These are phyloP conservation scores for Neogale vison DNA, from an alignment of 2,113 vertebrate species.

Conservation along the genomic window DNA sequence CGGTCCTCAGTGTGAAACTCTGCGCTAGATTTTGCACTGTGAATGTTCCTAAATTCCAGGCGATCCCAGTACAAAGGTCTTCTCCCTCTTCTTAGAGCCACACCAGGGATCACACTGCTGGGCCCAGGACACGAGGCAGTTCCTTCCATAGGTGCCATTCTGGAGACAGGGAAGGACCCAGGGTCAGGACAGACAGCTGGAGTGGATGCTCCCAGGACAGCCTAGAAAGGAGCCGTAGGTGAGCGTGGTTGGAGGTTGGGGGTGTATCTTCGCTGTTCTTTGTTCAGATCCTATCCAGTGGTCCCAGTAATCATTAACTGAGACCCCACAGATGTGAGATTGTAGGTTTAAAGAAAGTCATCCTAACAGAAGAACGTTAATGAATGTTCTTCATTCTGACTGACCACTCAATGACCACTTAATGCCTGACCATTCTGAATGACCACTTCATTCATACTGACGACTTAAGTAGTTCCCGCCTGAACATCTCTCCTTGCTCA, in stretches of 20 bases:
- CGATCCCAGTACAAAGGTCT: neutral
- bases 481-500: neutral
- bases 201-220: no score
- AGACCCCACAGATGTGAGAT: neutral
- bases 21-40: neutral
- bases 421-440: no score
- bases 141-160: neutral
- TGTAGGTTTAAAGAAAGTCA: neutral
- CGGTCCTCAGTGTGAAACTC: neutral
- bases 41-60: neutral
- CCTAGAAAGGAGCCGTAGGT: neutral
- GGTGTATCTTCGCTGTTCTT: neutral
- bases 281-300: neutral
- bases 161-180: neutral
- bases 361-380: neutral
- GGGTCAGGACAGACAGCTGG: neutral
- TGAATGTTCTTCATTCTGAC: no score
- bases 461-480: neutral
- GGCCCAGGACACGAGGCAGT: neutral
- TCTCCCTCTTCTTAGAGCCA: neutral
- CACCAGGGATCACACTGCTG: neutral
- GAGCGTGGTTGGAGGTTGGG: neutral
- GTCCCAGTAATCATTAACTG: neutral
- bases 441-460: no score
- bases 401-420: no score